These are phyloP conservation scores for Zaprionus inermis DNA, from an alignment of 1,140 invertebrate species.

Conservation along the genomic window DNA sequence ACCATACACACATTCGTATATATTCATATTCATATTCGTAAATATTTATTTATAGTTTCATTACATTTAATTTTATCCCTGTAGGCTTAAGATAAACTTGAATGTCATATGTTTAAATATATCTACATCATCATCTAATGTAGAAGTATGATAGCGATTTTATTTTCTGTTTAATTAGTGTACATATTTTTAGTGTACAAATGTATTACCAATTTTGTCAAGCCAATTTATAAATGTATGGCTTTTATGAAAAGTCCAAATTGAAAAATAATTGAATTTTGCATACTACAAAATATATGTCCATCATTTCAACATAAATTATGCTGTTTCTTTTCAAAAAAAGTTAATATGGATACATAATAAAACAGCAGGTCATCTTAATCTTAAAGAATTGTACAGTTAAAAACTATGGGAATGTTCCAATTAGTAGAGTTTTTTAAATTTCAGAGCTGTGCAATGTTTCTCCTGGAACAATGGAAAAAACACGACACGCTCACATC, in stretches of 20 bases:
- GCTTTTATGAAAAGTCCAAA: background rate
- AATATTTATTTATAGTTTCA: slow-evolving; percentile 20
- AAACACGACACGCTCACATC: slow-evolving; percentile 18
- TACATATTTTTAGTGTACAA: background rate
- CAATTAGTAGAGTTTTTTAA: background rate
- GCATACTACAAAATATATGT: background rate
- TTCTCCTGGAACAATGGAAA: background rate
- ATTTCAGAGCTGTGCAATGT: background rate
- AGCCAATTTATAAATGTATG: background rate
- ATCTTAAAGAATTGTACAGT: background rate
- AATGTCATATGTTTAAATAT: background rate
- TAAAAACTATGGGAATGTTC: background rate
- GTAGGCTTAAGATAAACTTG: background rate
- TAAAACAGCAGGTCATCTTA: background rate
- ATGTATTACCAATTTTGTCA: background rate
- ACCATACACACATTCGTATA: slow-evolving; percentile 18
- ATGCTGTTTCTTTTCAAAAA: background rate
- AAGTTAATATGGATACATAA: background rate
- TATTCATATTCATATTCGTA: slow-evolving; percentile 19
- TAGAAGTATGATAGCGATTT: background rate
- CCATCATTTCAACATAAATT: background rate
- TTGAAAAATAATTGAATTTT: background rate
- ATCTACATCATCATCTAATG: background rate
- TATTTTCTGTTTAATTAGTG: background rate
- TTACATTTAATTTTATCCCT: slow-evolving; percentile 1